A percentile compares a stretch with the other conserved stretches of the same genome.
Conservation (phyloP, 2,113 vertebrate genomes). For the Spermophilus dauricus region DNA sequence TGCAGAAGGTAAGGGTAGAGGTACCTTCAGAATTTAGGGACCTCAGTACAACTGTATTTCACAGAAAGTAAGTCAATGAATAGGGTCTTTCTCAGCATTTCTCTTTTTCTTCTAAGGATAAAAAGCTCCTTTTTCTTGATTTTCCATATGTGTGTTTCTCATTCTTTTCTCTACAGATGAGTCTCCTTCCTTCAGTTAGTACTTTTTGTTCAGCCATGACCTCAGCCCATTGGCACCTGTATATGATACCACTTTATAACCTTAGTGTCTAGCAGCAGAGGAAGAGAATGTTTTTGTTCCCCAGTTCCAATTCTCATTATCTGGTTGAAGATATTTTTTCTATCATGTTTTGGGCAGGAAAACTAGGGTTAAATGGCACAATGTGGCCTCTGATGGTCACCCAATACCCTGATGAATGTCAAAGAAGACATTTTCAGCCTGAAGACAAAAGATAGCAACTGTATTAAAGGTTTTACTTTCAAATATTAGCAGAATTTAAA, state of each 20-base stretch:
- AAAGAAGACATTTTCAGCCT: not conserved
- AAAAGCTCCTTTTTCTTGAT: not conserved
- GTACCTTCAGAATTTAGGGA: not conserved
- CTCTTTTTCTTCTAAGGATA: not conserved
- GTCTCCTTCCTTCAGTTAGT: not conserved
- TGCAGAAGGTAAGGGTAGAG: not conserved
- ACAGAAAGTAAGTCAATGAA: not conserved
- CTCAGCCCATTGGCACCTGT: not conserved
- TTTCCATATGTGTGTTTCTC: not conserved
- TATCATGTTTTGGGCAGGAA: not conserved
- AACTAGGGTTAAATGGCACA: not conserved
- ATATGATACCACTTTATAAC: not conserved
- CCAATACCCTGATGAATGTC: not conserved
- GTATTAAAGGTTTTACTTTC: not conserved
- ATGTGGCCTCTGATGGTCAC: accelerated
- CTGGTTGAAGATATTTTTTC: not conserved
- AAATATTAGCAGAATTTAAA: not conserved
- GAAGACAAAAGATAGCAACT: not conserved
- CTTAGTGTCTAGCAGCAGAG: not conserved
- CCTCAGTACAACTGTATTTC: not conserved
- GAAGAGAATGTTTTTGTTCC: not conserved
- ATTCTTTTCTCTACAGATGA: not conserved
- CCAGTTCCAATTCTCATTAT: not conserved
- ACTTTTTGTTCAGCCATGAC: not conserved
- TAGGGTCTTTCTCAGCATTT: not conserved